Percentiles rank a stretch among this genome's conserved stretches.
phyloP scores from a whole-genome alignment of 1,140 invertebrate genomes.

The Eufriesea mexicana region DNA sequence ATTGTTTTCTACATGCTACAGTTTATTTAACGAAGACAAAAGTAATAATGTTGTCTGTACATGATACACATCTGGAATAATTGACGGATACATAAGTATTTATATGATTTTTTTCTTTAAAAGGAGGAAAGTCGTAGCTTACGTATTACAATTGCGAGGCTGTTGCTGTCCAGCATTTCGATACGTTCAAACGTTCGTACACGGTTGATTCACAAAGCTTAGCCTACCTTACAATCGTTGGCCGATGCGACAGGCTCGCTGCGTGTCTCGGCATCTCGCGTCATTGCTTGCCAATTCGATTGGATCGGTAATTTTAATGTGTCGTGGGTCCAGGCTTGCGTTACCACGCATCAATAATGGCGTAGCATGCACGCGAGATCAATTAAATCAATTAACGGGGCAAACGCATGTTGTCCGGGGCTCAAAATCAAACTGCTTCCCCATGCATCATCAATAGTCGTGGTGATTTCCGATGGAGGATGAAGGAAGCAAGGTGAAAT shows the following conservation, averaged over 20 bases:
- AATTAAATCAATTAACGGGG: conserved; percentile 69
- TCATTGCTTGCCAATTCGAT: conserved; percentile 65
- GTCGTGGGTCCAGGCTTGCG: conserved; percentile 32
- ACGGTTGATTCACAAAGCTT: conserved; percentile 53
- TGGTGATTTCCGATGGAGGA: neutral
- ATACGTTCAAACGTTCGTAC: conserved; percentile 55
- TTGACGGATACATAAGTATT: too few species aligned
- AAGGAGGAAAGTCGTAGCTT: neutral
- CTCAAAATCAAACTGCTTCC: neutral
- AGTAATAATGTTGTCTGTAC: too few species aligned
- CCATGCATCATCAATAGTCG: neutral
- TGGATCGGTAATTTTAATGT: conserved; percentile 70
- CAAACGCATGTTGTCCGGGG: conserved; percentile 17
- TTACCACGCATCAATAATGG: conserved; percentile 68
- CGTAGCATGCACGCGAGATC: conserved; percentile 64
- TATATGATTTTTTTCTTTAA: too few species aligned
- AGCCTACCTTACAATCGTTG: conserved; percentile 43
- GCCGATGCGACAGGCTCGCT: conserved; percentile 32
- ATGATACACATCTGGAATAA: too few species aligned
- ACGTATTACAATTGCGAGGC: conserved; percentile 23
- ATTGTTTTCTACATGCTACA: too few species aligned
- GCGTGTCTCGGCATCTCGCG: conserved; percentile 59
- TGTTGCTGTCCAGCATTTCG: conserved; percentile 37
- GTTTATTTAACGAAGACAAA: too few species aligned
- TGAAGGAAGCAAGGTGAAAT: too few species aligned